Base-by-base conservation (phyloP, 2,888 invertebrate genomes). In the Clunio marinus region DNA sequence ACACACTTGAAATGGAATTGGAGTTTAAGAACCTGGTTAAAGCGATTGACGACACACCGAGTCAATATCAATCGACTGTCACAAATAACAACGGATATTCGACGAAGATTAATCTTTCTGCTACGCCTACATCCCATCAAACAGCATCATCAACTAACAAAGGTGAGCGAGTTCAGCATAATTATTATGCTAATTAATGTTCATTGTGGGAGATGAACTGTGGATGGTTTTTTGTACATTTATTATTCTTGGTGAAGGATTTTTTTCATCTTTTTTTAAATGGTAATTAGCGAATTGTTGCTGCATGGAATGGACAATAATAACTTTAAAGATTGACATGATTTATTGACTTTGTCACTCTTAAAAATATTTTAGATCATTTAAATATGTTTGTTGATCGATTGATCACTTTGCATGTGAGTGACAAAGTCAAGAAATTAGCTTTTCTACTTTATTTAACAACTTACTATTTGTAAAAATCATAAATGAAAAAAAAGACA, bases 61-160 rank as follows among this genome's bases (percentile, higher is more conserved):
- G 7, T 1, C 22, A 51, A 15, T 28, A 13, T 66, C 28, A 66
- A 20, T 32, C 66, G 15, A 55, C 66, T 10, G 51, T 51, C 66
- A 66, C 25, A 7, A n/a, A n/a, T n/a, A 66, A 46, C 22, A 66
- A 41, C 37, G 69, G 66, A 10, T 66, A 59, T 41, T 51, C 46
- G 35, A 62, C 62, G 25, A 62, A 66, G 65, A 69, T 59, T 27
- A 69, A 66, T 55, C 58, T 66, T 22, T 66, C 66, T 10, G 24
- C 66, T 46, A 25, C 55, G 27, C 55, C 66, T 7, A 32, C 59
- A 20, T 22, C 22, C 22, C 35, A 20, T 8, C 24, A 8, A 10
- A n/a, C 57, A 27, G 25, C 57, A 27, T n/a, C n/a, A n/a, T 4
- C 55, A 7, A 7, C 24, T 20, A 55, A 17, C 28, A 65, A 65